Percentiles rank a stretch among this genome's conserved stretches.
Evolutionary conservation across 35 echinoderm and acorn worm species (phyloP).

Genomic region (Ophiothrix spiculata): DNA sequence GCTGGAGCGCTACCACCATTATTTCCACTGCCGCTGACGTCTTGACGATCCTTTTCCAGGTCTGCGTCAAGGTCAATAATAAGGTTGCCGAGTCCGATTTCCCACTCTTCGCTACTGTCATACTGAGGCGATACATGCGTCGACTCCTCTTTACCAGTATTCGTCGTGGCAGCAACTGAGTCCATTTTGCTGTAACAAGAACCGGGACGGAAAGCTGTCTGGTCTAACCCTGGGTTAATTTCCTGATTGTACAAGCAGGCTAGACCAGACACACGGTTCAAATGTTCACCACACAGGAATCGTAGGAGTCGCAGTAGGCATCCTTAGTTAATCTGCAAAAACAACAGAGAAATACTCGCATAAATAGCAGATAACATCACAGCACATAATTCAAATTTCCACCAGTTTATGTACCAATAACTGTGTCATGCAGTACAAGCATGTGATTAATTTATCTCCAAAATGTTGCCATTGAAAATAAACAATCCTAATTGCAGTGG

Average conservation of each 20-base stretch:
- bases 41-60: constrained; percentile 91
- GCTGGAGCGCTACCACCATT: neutral
- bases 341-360: too few species aligned
- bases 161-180: constrained; percentile 37
- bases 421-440: too few species aligned
- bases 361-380: too few species aligned
- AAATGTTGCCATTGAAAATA: too few species aligned
- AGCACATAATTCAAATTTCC: too few species aligned
- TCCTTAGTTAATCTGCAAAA: neutral
- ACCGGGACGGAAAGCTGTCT: neutral
- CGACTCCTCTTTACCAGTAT: constrained; percentile 48
- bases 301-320: neutral
- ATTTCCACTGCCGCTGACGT: constrained; percentile 1
- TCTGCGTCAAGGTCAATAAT: constrained; percentile 99
- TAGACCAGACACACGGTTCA: neutral
- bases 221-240: neutral
- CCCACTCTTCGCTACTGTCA: constrained; percentile 99
- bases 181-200: constrained; percentile 24
- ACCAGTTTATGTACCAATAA: too few species aligned
- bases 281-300: neutral
- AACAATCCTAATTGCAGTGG: too few species aligned
- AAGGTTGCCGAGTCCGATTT: constrained; percentile 95
- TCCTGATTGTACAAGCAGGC: neutral
- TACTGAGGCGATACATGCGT: constrained; percentile 58
- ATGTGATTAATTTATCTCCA: too few species aligned